These are phyloP conservation scores for Macropis europaea DNA, from an alignment of 2,888 invertebrate genomes.

Conservation along the genomic window DNA sequence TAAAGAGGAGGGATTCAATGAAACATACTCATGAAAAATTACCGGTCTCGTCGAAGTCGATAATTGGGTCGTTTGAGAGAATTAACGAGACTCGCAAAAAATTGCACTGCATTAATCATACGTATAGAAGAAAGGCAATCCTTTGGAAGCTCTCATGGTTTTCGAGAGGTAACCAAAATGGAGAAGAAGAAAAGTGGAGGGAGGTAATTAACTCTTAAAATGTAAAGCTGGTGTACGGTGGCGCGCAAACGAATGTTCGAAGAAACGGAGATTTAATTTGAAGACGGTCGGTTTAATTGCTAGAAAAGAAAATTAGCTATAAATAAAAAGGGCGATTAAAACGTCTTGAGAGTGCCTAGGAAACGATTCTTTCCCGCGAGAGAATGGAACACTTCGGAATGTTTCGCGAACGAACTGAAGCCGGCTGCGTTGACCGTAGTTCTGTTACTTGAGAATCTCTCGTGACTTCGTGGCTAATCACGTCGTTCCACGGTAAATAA, in stretches of 20 bases:
- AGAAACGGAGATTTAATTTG: slow-evolving; percentile 22
- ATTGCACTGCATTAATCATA: too few relatives aligned
- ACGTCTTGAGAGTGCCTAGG: background rate
- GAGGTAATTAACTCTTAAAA: background rate
- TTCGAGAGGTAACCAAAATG: background rate
- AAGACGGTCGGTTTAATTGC: slow-evolving; percentile 25
- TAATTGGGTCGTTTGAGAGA: too few relatives aligned
- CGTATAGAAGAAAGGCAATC: too few relatives aligned
- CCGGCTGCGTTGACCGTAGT: too few relatives aligned
- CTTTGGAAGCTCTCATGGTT: too few relatives aligned
- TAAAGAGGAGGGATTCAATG: background rate
- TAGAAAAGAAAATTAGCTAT: slow-evolving; percentile 17
- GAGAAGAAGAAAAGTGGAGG: background rate
- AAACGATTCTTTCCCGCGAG: background rate
- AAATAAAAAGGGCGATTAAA: slow-evolving; percentile 18
- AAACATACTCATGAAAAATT: background rate
- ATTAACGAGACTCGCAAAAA: too few relatives aligned
- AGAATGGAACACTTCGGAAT: background rate
- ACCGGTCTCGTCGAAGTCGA: too few relatives aligned
- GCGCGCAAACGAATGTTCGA: background rate
- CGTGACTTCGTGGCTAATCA: too few relatives aligned
- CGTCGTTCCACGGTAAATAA: too few relatives aligned
- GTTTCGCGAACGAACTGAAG: background rate
- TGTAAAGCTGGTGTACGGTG: background rate
- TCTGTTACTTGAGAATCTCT: too few relatives aligned